Percentiles rank a stretch among this genome's conserved stretches.
Evolutionary conservation across 1,140 invertebrate genomes (phyloP).

Genomic region (Pachyrhynchus sulphureomaculatus): DNA sequence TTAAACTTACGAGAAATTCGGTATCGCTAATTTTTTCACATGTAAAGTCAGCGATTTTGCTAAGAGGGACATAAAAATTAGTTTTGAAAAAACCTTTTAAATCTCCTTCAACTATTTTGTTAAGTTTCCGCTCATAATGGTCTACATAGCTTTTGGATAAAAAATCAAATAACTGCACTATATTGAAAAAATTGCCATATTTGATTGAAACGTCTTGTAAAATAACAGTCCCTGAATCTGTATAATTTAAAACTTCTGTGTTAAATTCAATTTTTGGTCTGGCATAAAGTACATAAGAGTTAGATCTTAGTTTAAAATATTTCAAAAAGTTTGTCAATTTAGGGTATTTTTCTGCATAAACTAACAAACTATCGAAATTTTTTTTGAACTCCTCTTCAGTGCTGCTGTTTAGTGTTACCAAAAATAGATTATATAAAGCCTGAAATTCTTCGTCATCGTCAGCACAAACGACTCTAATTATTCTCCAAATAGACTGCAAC

Average conservation of each 20-base stretch:
- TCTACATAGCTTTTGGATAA: constrained; percentile 5
- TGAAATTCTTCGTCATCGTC: constrained; percentile 14
- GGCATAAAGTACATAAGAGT: constrained; percentile 4
- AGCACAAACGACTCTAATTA: constrained; percentile 1
- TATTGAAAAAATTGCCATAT: constrained; percentile 11
- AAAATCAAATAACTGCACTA: constrained; percentile 12
- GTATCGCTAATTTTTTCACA: constrained; percentile 6
- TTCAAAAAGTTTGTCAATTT: constrained; percentile 8
- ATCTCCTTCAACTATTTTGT: constrained; percentile 12
- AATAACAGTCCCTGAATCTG: constrained; percentile 10
- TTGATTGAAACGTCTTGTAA: constrained; percentile 13
- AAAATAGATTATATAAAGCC: constrained; percentile 7
- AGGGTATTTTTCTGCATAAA: constrained; percentile 13
- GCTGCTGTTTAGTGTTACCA: neutral
- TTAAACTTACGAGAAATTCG: constrained; percentile 5
- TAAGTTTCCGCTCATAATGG: constrained; percentile 16
- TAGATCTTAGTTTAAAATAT: constrained; percentile 2
- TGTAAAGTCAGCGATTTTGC: neutral
- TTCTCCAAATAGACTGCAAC: constrained; percentile 18
- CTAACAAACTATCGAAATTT: constrained; percentile 5
- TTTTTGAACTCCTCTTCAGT: constrained; percentile 4
- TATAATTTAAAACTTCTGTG: constrained; percentile 16
- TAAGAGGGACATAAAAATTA: constrained; percentile 13
- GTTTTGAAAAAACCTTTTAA: constrained; percentile 16
- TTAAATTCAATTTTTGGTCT: constrained; percentile 13